phyloP scores from a whole-genome alignment of 2,797 vertebrate genomes.

The Sebastes wilsoni region DNA sequence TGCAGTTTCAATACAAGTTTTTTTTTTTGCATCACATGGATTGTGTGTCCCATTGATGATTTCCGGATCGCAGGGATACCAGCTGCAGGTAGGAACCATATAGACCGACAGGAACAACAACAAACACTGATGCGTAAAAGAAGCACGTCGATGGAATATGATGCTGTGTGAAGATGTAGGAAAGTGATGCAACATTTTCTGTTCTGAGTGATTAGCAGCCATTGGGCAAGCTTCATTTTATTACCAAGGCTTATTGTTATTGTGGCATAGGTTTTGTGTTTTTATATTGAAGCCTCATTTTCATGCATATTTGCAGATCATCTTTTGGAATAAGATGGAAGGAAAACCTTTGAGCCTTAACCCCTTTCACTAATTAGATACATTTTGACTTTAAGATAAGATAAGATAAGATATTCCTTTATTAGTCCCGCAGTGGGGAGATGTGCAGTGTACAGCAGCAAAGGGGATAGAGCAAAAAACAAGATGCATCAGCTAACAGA shows the following conservation, averaged over 20 bases:
- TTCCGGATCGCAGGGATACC: slow-evolving; percentile 6
- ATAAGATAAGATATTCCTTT: too few relatives aligned
- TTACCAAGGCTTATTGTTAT: not conserved
- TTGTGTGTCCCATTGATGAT: slow-evolving; percentile 2
- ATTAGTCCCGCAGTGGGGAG: too few relatives aligned
- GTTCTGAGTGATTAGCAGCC: not conserved
- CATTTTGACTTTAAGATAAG: not conserved
- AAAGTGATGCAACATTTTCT: not conserved
- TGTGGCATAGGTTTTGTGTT: not conserved
- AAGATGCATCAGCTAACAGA: too few relatives aligned
- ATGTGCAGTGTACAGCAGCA: too few relatives aligned
- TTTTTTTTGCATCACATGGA: not conserved
- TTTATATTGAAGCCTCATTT: not conserved
- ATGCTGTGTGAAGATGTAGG: not conserved
- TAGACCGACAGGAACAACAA: rapidly evolving
- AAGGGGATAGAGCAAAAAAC: too few relatives aligned
- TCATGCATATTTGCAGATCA: not conserved
- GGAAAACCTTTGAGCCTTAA: not conserved
- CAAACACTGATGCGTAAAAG: not conserved
- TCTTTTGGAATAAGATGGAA: not conserved
- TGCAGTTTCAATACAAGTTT: not conserved
- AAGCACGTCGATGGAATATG: not conserved
- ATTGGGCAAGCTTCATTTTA: not conserved
- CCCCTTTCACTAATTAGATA: not conserved
- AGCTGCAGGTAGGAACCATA: slow-evolving; percentile 52